phyloP scores from a whole-genome alignment of 37 sponge, comb jelly and placozoan species.

The Beroe forskalii region DNA sequence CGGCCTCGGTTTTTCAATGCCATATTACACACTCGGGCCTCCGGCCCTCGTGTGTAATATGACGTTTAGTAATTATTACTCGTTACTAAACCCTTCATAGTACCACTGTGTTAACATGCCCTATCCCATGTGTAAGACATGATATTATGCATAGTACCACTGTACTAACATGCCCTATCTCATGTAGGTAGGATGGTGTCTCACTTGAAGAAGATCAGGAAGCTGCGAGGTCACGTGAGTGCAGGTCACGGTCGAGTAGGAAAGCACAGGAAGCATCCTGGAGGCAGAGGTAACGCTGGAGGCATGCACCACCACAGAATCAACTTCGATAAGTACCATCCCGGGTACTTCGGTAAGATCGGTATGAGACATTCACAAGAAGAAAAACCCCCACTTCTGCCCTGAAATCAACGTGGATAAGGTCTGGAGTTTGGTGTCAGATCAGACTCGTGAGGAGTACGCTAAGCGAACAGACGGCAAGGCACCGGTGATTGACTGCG shows the following conservation, averaged over 20 bases:
- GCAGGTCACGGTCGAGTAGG: conserved; percentile 95
- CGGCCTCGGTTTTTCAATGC: no score
- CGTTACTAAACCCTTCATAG: no score
- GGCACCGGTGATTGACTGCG: conserved; percentile 92
- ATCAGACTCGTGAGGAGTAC: conserved; percentile 78
- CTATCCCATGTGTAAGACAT: no score
- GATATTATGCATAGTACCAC: no score
- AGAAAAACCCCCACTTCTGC: conserved; percentile 81
- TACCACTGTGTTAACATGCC: no score
- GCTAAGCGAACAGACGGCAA: conserved; percentile 79
- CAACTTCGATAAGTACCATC: conserved; percentile 99
- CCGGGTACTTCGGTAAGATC: conserved; percentile 98
- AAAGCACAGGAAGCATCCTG: conserved; percentile 98
- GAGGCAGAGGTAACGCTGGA: conserved; percentile 97
- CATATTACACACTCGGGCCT: no score
- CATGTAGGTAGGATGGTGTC: conserved; percentile 75
- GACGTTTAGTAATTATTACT: no score
- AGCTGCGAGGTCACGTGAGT: conserved; percentile 95
- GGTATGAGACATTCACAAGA: conserved; percentile 97
- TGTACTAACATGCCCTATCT: no score
- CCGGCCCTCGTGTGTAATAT: no score
- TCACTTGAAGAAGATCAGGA: conserved; percentile 86
- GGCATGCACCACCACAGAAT: conserved; percentile 93
- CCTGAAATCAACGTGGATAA: conserved; percentile 90
- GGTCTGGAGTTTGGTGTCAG: conserved; percentile 88